Base-by-base conservation (phyloP, 2,113 vertebrate genomes). In the Parus major region DNA sequence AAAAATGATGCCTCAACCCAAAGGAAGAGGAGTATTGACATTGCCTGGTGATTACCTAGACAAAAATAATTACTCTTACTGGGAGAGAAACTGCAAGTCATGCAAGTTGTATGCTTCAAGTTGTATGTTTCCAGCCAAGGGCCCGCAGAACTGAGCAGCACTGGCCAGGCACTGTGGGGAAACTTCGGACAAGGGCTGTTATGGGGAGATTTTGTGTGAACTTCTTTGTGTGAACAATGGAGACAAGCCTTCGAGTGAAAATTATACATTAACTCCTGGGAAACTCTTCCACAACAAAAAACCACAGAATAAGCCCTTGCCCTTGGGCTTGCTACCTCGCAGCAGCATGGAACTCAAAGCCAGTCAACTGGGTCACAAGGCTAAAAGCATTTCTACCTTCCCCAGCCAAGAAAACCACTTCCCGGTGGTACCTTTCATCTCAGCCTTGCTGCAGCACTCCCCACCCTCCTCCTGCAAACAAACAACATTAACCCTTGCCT, bases 331-430 rank as follows among this genome's bases (percentile, higher is more conserved):
- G 7, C 63, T 70, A 59, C 85, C 75, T 80, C 3, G 1, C 50
- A 86, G 82, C 64, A 5, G 79, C 23, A 1, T 68, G 65, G 90
- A 95, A 70, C 92, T 66, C 64, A 49, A 91, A 93, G 90, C 61
- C 93, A 95, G 92, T 93, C 95, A 96, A 93, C 60, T 94, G 90
- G 93, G 95, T 96, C 95, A 92, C 91, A 95, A 86, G 79, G 94
- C 89, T 94, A 90, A 94, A 95, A 93, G 95, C 87, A 86, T 64
- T 94, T 96, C 95, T 94, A 93, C 92, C 92, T 96, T 95, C 75
- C 95, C 50, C 92, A 95, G 91, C 90, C 95, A 96, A 96, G 92
- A 95, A 97, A 96, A 96, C 93, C 94, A 96, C 95, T 95, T 97
- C 95, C 95, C 77, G 60, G 90, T 95, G 94, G 93, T 86, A 96